Evolutionary conservation across 2,113 vertebrate genomes (phyloP), one percentile per base, ranked within the genome.

Genomic region (Philantomba maxwellii): DNA sequence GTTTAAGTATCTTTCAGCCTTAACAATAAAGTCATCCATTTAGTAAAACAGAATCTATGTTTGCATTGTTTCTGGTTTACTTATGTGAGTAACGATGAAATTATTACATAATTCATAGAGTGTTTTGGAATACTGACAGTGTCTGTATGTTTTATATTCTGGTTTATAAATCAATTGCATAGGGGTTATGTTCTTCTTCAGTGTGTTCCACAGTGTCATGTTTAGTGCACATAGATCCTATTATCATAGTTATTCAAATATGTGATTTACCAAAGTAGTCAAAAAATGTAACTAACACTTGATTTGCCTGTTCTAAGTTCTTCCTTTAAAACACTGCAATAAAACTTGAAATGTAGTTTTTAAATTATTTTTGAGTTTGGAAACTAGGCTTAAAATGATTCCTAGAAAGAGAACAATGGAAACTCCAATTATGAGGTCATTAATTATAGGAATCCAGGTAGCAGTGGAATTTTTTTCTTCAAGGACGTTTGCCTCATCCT

Each of bases 61-160:
- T 94, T 93, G 4, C 66, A 57, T 2, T 95, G 66, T 96, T 96
- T 92, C 92, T 90, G 57, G 36, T 95, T 98, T 60, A 94, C 25
- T 92, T 95, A 58, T 64, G 49, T 80, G 87, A 87, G 95, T 94
- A 94, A 92, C 14, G 84, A 8, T 43, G 75, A 90, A 26, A 28
- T 86, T 97, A 77, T 62, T 96, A 84, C 82, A 88, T 95, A 90
- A 95, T 94, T 94, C 77, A 88, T 92, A 51, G 25, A 80, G 6
- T 93, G 25, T 91, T 94, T 96, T 86, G 7, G 66, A 96, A 89
- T 87, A 70, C 87, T 96, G 83, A 95, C 66, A 88, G 60, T 94
- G 47, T 92, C 17, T 89, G 1, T 87, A n/a, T 96, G 66, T 73
- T 95, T 95, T 36, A 55, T 91, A 85, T 93, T 95, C 66, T 90